These are phyloP conservation scores for Stenodema calcarata DNA, from an alignment of 2,888 invertebrate species.

Conservation along the genomic window DNA sequence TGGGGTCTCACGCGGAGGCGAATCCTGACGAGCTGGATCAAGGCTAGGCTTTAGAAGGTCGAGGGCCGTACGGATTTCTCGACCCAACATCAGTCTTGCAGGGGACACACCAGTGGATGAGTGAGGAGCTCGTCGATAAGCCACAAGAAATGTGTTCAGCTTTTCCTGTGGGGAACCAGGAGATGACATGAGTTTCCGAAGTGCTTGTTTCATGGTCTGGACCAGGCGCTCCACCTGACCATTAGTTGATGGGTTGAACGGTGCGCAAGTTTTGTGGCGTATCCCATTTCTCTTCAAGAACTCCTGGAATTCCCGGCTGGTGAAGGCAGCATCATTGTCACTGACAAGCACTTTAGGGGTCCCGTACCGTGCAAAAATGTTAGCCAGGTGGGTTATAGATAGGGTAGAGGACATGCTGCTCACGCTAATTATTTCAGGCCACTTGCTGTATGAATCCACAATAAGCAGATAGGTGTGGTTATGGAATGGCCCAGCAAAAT, in stretches of 20 bases:
- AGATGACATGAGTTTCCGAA: not conserved
- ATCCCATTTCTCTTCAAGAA: not conserved
- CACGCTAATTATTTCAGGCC: slow-evolving; percentile 5
- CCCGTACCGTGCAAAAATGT: slow-evolving; percentile 18
- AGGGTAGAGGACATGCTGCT: not conserved
- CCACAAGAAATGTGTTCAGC: slow-evolving; percentile 7
- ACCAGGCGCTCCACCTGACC: slow-evolving; percentile 15
- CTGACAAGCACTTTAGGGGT: not conserved
- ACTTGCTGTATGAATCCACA: slow-evolving; percentile 15
- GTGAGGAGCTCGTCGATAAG: slow-evolving; percentile 27
- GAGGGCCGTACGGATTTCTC: slow-evolving; percentile 2
- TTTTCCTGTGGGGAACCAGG: not conserved
- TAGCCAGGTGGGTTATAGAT: not conserved
- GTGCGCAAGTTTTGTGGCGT: not conserved
- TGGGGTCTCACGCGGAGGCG: not conserved
- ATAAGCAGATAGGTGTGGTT: not conserved
- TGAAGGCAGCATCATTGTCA: slow-evolving; percentile 24
- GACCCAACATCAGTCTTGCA: slow-evolving; percentile 28
- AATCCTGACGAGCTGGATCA: not conserved
- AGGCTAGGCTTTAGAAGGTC: slow-evolving; percentile 29
- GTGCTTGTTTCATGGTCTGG: not conserved
- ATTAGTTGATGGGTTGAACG: slow-evolving; percentile 13
- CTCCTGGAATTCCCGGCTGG: not conserved
- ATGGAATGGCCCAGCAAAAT: slow-evolving; percentile 28
- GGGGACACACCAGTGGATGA: not conserved